phyloP scores from a whole-genome alignment of 2,797 vertebrate genomes.

The Phalanger gymnotis region DNA sequence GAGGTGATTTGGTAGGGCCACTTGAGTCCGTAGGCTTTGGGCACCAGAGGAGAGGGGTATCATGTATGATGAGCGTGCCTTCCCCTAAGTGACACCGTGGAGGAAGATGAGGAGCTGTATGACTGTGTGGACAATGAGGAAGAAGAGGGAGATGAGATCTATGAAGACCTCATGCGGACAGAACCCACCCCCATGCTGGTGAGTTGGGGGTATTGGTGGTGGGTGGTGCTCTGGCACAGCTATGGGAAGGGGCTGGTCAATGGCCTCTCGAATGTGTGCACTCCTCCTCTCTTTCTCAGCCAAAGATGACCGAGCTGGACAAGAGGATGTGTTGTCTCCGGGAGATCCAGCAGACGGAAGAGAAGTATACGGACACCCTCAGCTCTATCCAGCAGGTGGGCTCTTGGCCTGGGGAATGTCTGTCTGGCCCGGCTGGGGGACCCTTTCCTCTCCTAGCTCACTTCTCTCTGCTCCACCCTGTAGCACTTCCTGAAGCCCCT shows the following conservation, averaged over 20 bases:
- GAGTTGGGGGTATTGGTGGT: not conserved
- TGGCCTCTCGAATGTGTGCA: not conserved
- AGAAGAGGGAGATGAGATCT: slow-evolving; percentile 92
- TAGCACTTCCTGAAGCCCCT: slow-evolving; percentile 95
- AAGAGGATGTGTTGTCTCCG: slow-evolving; percentile 93
- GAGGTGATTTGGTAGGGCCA: not conserved
- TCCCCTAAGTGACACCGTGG: slow-evolving; percentile 90
- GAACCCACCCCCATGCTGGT: slow-evolving; percentile 78
- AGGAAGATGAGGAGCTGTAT: slow-evolving; percentile 95
- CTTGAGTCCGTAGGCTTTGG: not conserved
- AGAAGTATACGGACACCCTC: slow-evolving; percentile 92
- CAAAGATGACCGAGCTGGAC: slow-evolving; percentile 88
- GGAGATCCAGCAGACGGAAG: slow-evolving; percentile 93
- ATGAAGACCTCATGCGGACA: slow-evolving; percentile 93
- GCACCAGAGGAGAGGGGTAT: not conserved
- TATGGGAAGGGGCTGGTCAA: not conserved
- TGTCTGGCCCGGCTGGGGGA: not conserved
- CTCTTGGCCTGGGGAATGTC: not conserved
- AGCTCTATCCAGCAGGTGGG: slow-evolving; percentile 90
- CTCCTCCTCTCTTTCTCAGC: slow-evolving; percentile 65
- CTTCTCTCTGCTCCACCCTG: not conserved
- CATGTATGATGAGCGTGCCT: not conserved
- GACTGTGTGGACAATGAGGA: slow-evolving; percentile 94
- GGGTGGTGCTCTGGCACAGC: no score
- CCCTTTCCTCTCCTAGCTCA: not conserved